phyloP scores from a whole-genome alignment of 2,113 vertebrate species.

The Lepus europaeus region DNA sequence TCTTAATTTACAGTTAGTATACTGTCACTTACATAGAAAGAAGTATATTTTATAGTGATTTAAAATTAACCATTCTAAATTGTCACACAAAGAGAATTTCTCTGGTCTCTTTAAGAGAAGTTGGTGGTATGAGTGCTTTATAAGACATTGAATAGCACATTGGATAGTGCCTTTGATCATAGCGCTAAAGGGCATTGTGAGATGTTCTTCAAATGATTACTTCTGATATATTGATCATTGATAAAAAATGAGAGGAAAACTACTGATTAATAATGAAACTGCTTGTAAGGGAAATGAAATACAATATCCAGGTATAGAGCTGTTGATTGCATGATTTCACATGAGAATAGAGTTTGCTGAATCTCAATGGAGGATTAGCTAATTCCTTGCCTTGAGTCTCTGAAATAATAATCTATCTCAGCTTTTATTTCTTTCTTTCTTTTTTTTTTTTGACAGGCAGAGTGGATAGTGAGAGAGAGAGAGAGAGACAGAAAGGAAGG shows the following conservation, averaged over 20 bases:
- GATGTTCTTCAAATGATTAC: background rate
- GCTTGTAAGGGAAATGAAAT: conserved; percentile 17
- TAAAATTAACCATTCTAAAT: background rate
- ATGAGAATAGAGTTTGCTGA: background rate
- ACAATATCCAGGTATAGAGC: background rate
- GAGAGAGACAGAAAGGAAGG: no score
- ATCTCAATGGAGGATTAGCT: background rate
- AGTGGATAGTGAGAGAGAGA: no score
- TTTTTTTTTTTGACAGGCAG: no score
- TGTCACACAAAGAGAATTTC: background rate
- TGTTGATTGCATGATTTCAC: conserved; percentile 13
- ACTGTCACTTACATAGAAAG: background rate
- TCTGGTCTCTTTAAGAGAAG: background rate
- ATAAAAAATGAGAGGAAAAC: background rate
- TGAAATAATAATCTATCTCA: background rate
- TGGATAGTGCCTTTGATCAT: background rate
- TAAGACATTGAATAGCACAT: background rate
- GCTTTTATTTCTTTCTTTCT: background rate
- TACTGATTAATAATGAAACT: conserved; percentile 23
- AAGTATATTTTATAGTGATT: background rate
- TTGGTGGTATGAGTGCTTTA: background rate
- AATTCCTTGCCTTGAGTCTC: background rate
- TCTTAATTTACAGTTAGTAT: background rate
- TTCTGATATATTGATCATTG: conserved; percentile 26
- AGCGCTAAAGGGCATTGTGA: conserved; percentile 13